These are phyloP conservation scores for Sicus ferrugineus DNA, from an alignment of 2,888 invertebrate genomes.

Conservation along the genomic window DNA sequence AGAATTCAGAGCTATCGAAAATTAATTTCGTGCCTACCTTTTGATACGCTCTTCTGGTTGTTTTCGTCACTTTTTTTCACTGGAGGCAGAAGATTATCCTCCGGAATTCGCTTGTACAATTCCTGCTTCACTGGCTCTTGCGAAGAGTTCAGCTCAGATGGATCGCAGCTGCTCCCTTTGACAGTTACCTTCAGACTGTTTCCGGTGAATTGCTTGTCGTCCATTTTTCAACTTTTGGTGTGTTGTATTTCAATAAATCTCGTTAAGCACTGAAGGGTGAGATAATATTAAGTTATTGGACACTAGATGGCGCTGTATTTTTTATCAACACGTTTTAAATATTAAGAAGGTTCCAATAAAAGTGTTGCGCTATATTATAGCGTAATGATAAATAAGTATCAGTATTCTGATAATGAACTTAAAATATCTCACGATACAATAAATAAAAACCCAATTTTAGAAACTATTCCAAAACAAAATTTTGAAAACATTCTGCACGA, in stretches of 20 bases:
- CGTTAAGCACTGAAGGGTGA: constrained; percentile 1
- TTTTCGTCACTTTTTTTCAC: constrained; percentile 16
- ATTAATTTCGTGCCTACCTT: neutral
- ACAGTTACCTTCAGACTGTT: constrained; percentile 45
- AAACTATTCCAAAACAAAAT: too few species aligned
- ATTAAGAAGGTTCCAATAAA: too few species aligned
- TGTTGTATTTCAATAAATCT: neutral
- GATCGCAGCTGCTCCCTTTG: constrained; percentile 31
- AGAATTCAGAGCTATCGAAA: neutral
- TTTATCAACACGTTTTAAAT: too few species aligned
- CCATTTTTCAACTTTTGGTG: constrained; percentile 22
- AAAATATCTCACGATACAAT: too few species aligned
- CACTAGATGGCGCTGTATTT: constrained; percentile 16
- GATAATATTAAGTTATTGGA: neutral
- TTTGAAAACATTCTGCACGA: too few species aligned
- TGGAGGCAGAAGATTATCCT: constrained; percentile 45
- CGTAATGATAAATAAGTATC: too few species aligned
- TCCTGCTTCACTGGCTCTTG: constrained; percentile 41
- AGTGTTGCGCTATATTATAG: too few species aligned
- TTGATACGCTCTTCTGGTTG: neutral
- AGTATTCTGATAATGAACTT: too few species aligned
- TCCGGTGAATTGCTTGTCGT: constrained; percentile 28
- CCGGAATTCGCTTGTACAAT: constrained; percentile 51
- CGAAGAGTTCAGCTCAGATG: constrained; percentile 17
- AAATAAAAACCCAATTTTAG: too few species aligned